phyloP scores from a whole-genome alignment of 1,140 invertebrate species.

The Prorops nasuta region DNA sequence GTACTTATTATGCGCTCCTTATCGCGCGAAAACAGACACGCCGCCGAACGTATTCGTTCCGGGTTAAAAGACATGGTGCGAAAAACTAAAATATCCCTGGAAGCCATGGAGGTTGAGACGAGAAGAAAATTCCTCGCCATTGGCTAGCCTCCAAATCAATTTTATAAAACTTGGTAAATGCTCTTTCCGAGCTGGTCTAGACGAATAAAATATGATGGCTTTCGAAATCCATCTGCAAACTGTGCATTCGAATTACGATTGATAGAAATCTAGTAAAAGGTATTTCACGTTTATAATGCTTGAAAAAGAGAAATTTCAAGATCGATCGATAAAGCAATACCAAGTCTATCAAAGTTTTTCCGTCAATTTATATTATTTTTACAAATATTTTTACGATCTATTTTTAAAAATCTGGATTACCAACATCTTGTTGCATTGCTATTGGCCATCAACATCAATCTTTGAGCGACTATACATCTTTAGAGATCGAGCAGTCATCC shows the following conservation, averaged over 20 bases:
- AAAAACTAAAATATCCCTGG: conserved; percentile 9
- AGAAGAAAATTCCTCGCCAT: conserved; percentile 40
- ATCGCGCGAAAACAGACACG: conserved; percentile 25
- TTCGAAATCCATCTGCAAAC: too few species aligned
- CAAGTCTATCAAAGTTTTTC: neutral
- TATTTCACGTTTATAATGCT: neutral
- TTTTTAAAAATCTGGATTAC: too few species aligned
- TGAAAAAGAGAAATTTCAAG: neutral
- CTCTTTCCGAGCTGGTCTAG: too few species aligned
- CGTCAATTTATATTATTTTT: neutral
- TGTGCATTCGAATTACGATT: too few species aligned
- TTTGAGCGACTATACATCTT: neutral
- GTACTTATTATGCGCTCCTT: conserved; percentile 24
- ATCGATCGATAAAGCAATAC: neutral
- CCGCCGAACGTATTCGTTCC: conserved; percentile 23
- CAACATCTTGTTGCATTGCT: neutral
- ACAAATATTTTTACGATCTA: too few species aligned
- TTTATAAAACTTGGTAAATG: too few species aligned
- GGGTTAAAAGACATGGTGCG: conserved; percentile 35
- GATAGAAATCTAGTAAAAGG: neutral
- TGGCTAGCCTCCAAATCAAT: conserved; percentile 53
- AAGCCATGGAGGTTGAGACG: conserved; percentile 12
- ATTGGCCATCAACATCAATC: neutral
- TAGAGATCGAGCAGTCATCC: neutral
- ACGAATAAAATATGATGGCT: too few species aligned